Evolutionary conservation across 2,888 invertebrate genomes (phyloP).

Genomic region (Alviniconcha strummeri): DNA sequence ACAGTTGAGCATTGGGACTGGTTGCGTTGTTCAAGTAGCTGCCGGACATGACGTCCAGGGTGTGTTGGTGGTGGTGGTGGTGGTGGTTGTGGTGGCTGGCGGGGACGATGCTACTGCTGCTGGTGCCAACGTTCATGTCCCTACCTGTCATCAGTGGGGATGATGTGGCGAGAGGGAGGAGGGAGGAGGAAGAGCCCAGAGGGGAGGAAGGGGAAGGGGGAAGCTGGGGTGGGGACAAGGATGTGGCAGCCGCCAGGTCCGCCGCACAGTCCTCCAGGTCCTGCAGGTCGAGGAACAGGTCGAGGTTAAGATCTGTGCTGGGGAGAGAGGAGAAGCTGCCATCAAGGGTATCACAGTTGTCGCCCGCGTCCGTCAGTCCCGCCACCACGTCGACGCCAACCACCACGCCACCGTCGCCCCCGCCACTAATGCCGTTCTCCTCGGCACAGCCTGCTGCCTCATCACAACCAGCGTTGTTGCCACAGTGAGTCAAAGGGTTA

Average conservation of each 20-base stretch:
- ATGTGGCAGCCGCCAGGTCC: conserved; percentile 42
- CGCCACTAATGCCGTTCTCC: conserved; percentile 1
- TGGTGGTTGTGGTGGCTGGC: neutral
- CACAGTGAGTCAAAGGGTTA: conserved; percentile 25
- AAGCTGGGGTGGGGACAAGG: conserved; percentile 30
- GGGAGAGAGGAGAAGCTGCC: conserved; percentile 54
- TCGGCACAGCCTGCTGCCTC: conserved; percentile 13
- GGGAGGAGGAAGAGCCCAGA: neutral
- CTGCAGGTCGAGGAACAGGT: conserved; percentile 66
- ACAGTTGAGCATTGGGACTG: conserved; percentile 19
- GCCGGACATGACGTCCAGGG: conserved; percentile 20
- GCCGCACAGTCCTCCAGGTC: conserved; percentile 60
- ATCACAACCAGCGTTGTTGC: conserved; percentile 24
- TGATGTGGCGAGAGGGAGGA: conserved; percentile 22
- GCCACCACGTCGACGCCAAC: conserved; percentile 9
- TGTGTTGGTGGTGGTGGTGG: neutral
- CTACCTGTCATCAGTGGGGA: conserved; percentile 19
- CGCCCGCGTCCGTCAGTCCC: conserved; percentile 29
- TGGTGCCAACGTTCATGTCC: neutral
- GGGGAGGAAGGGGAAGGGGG: conserved; percentile 21
- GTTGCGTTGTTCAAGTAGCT: conserved; percentile 22
- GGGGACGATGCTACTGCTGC: conserved; percentile 11
- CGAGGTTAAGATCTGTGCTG: conserved; percentile 64
- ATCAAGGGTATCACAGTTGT: conserved; percentile 51
- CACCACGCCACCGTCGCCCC: conserved; percentile 4